Conservation (phyloP, 2,888 invertebrate species). For the Andrena marginata region DNA sequence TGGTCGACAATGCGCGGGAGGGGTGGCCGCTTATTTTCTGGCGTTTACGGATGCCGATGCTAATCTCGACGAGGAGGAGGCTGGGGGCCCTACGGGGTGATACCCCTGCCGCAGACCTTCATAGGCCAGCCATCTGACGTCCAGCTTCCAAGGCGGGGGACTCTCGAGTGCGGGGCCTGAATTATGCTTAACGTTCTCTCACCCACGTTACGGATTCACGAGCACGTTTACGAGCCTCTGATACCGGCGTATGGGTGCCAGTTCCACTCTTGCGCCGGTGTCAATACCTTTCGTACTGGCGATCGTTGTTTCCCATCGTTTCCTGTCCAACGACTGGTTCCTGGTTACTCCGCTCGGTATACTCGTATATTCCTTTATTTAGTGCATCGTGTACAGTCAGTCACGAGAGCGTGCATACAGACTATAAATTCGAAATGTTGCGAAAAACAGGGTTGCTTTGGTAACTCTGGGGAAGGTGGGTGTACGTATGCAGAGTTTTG, state of each 20-base stretch:
- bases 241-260: background rate
- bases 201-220: conserved; percentile 60
- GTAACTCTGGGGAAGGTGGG: too few species aligned
- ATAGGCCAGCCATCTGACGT: conserved; percentile 70
- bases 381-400: background rate
- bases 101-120: conserved; percentile 55
- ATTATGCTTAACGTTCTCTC: conserved; percentile 71
- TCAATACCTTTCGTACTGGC: conserved; percentile 37
- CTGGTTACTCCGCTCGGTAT: background rate
- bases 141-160: conserved; percentile 53
- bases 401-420: too few species aligned
- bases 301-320: conserved; percentile 2
- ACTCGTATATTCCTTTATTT: conserved; percentile 2
- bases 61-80: conserved; percentile 67
- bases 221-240: conserved; percentile 30
- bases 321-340: too few species aligned
- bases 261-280: background rate
- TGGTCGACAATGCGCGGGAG: conserved; percentile 65
- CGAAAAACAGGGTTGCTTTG: too few species aligned
- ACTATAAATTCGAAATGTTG: too few species aligned
- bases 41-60: conserved; percentile 73
- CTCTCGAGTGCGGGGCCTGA: conserved; percentile 64
- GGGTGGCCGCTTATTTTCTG: conserved; percentile 70
- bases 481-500: too few species aligned
- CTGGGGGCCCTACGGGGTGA: conserved; percentile 60